Base-by-base conservation (phyloP, 2,888 invertebrate species). In the Drepanosiphum platanoidis region DNA sequence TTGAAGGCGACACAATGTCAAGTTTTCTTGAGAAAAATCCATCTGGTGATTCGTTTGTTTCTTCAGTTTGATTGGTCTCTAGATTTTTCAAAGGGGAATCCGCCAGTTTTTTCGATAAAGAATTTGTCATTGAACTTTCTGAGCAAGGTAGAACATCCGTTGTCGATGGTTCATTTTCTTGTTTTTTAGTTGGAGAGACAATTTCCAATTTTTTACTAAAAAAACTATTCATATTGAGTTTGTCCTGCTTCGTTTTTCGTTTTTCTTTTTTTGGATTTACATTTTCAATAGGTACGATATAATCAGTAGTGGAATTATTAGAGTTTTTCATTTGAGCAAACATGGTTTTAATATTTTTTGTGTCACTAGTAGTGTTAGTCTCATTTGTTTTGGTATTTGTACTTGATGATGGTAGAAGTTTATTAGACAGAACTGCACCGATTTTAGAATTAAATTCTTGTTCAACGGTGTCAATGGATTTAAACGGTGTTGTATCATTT, bases 1-100 rank as follows among this genome's bases (percentile, higher is more conserved):
- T 81, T 22, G 32, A 30, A 52, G 36, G 79, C 0, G 46, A 83
- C 27, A 64, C 18, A 64, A 36, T 61, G 39, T 74, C 32, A 42
- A 80, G 36, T 42, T 75, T 86, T 87, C 30, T 70, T 27, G 88
- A 88, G 74, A 68, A 75, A 77, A 68, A 66, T 3, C 77, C 66
- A 36, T 66, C 46, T 11, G 13, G 8, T 34, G 64, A 22, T 52
- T 70, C 13, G 68, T n/a, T 46, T 46, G 22, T 9, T 46, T 0
- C 22, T 34, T 34, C 1, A 34, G 18, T n/a, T 1, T 66, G 13
- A 30, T 81, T 58, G 18, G 27, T 22, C 22, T 18, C 36, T 58
- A 71, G 22, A 22, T 13, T 70, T 81, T 81, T 81, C 15, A 71
- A 61, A n/a, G 71, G 32, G 30, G 71, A 71, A 39, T 39, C 71